Base-by-base conservation (phyloP, 2,797 vertebrate genomes). In the Micropoecilia bifurca region DNA sequence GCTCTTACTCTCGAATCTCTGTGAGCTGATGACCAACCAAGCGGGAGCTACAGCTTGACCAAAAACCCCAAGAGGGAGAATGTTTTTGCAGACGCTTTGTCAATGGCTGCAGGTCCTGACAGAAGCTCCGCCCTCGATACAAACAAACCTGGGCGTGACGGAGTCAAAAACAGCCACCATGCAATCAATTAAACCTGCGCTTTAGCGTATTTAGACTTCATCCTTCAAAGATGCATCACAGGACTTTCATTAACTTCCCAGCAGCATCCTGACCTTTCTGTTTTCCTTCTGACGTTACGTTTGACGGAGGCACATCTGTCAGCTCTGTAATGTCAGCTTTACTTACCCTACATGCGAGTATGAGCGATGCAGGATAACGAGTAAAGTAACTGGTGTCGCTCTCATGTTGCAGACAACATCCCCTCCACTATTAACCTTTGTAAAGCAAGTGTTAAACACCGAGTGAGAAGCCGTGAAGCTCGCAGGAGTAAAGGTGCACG, bases 41-140 rank as follows among this genome's bases (percentile, higher is more conserved):
- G 92, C 91, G 80, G 92, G 83, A 93, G 87, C 77, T 79, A 84
- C 80, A 90, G 85, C 84, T 91, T 92, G 88, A 83, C 81, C 84
- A 83, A 78, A 79, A 50, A 75, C 74, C 77, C 13, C 8, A 57
- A 83, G 80, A 78, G 75, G 73, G 22, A 77, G 76, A 79, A n/a
- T 46, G 80, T 59, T 74, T 77, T 83, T 4, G 0, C 72, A 80
- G 74, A 73, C 0, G 41, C 78, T 85, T 78, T 1, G 13, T 85
- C 79, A 76, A 55, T 78, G 47, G 48, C 77, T 48, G 22, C 75
- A 55, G 48, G 20, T 61, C 71, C 57, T 77, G 71, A 80, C 81
- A 81, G 71, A 59, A 48, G 59, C 83, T 84, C 43, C 50, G 28
- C 25, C 41, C 71, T 84, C 68, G 43, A 83, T 79, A 73, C 46